phyloP scores from a whole-genome alignment of 1,140 invertebrate species.

The Drosophila fuyamai region DNA sequence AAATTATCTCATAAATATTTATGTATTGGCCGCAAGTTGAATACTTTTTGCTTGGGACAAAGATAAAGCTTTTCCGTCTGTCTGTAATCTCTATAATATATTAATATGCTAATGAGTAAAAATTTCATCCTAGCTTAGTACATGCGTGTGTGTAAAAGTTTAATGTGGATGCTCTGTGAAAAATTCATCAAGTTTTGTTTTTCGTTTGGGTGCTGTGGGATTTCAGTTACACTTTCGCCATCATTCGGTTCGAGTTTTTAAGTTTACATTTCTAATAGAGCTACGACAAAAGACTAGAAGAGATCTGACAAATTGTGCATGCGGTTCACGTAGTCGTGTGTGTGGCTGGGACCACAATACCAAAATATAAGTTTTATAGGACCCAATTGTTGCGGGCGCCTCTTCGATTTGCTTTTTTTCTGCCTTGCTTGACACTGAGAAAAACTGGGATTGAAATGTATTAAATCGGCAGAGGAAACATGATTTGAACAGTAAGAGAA shows the following conservation, averaged over 20 bases:
- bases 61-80: slow-evolving; percentile 70
- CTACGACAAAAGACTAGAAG: slow-evolving; percentile 77
- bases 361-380: slow-evolving; percentile 61
- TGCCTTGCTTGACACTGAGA: background rate
- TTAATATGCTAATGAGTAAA: slow-evolving; percentile 53
- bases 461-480: background rate
- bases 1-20: slow-evolving; percentile 29
- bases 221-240: slow-evolving; percentile 46
- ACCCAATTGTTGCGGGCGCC: slow-evolving; percentile 30
- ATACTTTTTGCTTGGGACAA: slow-evolving; percentile 40
- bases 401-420: slow-evolving; percentile 20
- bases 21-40: slow-evolving; percentile 33
- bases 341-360: slow-evolving; percentile 34
- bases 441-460: background rate
- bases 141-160: slow-evolving; percentile 25
- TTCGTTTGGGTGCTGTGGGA: slow-evolving; percentile 34
- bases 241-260: slow-evolving; percentile 9
- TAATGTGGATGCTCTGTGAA: slow-evolving; percentile 20
- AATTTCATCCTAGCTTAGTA: slow-evolving; percentile 34
- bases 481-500: no score
- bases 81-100: slow-evolving; percentile 34
- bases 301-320: slow-evolving; percentile 71
- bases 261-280: slow-evolving; percentile 64
- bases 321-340: slow-evolving; percentile 67
- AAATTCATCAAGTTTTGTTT: slow-evolving; percentile 65